Percentiles rank a stretch among this genome's conserved stretches.
Conservation (phyloP, 2,888 invertebrate genomes). For the Abrostola triplasia region DNA sequence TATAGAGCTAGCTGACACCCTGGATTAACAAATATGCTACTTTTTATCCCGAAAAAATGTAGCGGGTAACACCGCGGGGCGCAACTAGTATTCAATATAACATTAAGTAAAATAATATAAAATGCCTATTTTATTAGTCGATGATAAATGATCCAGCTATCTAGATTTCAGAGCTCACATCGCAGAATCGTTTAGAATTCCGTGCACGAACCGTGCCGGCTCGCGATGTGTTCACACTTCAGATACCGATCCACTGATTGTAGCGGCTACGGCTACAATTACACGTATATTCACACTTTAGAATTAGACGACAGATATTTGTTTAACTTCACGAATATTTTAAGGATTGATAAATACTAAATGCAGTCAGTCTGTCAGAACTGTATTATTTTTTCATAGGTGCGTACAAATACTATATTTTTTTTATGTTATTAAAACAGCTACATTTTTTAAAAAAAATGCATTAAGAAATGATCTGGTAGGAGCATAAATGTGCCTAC, state of each 20-base stretch:
- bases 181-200: slow-evolving; percentile 73
- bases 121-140: neutral
- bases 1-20: too few relatives aligned
- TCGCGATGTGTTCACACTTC: slow-evolving; percentile 67
- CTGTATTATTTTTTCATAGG: too few relatives aligned
- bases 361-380: too few relatives aligned
- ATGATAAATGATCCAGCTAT: slow-evolving; percentile 50
- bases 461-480: too few relatives aligned
- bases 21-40: too few relatives aligned
- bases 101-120: neutral
- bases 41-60: too few relatives aligned
- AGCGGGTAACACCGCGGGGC: too few relatives aligned
- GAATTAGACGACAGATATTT: slow-evolving; percentile 14
- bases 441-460: too few relatives aligned
- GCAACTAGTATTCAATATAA: neutral
- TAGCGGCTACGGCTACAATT: slow-evolving; percentile 27
- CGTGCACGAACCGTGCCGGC: slow-evolving; percentile 59
- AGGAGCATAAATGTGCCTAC: neutral
- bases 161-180: slow-evolving; percentile 64
- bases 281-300: slow-evolving; percentile 34
- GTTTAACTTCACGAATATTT: too few relatives aligned
- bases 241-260: slow-evolving; percentile 54
- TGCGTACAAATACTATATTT: too few relatives aligned
- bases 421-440: too few relatives aligned
- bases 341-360: too few relatives aligned